Base-by-base conservation (phyloP, 2,113 vertebrate genomes). In the Columba janthina region DNA sequence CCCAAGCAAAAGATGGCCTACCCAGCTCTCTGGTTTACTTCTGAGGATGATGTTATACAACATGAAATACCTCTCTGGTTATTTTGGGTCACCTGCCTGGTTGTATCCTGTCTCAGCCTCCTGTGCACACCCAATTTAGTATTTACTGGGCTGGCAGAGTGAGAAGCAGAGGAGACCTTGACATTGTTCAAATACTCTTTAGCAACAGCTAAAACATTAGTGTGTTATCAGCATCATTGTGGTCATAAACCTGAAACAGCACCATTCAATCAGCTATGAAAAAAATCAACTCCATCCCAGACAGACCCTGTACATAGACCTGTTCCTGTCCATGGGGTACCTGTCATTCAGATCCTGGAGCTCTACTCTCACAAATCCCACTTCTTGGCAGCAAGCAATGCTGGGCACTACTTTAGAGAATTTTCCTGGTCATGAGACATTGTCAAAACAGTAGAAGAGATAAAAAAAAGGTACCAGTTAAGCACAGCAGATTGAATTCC, bases 121-220 rank as follows among this genome's bases (percentile, higher is more conserved):
- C 20, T 26, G 3, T 32, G 31, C 5, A 29, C 2, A 46, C 7
- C 8, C 10, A 38, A 6, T 36, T 4, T 32, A 14, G 38, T 73
- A 14, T 42, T 73, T 67, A 51, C 0, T 12, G 19, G 12, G 0
- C 7, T 7, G 5, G 14, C 18, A 46, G 8, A 3, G 0, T 21
- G 13, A 71, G 19, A 54, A 90, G 54, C 3, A 67, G 44, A 46
- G 44, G 56, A 36, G 13, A 7, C 2, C 5, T 19, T 70, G 22
- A 38, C 12, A 6, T 4, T 38, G 2, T 60, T 8, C 10, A 36
- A 75, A 26, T 18, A 26, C 3, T 28, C 5, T 18, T 64, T 18
- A 77, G 10, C 5, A 34, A 31, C 4, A 64, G 5, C 11, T 82
- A 58, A 62, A 88, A 34, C 4, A 19, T 19, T 20, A 61, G 4